These are phyloP conservation scores for Ochropleura leucogaster DNA, from an alignment of 2,888 invertebrate species.

Conservation along the genomic window DNA sequence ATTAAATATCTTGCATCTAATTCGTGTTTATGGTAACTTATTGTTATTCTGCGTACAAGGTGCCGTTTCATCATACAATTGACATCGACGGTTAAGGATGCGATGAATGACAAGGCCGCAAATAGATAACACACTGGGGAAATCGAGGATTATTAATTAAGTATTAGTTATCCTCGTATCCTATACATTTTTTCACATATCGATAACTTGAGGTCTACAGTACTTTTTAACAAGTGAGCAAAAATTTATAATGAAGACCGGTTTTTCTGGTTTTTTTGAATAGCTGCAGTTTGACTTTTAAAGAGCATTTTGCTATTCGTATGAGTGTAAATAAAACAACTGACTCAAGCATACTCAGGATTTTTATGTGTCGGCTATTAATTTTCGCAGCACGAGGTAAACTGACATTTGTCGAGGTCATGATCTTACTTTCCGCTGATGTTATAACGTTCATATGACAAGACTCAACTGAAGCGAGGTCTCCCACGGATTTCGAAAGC, in stretches of 20 bases:
- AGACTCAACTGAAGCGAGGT: conserved; percentile 45
- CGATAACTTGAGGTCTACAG: neutral
- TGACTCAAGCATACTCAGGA: conserved; percentile 12
- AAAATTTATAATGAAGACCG: neutral
- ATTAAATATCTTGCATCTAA: conserved; percentile 62
- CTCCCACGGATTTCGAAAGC: conserved; percentile 75
- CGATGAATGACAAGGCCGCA: conserved; percentile 67
- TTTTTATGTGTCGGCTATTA: conserved; percentile 34
- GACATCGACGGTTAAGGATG: conserved; percentile 70
- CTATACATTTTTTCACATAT: conserved; percentile 2
- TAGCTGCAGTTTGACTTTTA: conserved; percentile 32
- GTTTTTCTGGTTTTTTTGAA: conserved; percentile 18
- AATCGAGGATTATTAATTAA: conserved; percentile 35
- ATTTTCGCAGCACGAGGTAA: conserved; percentile 34
- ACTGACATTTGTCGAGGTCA: conserved; percentile 42
- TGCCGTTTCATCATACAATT: conserved; percentile 73
- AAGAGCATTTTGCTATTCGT: conserved; percentile 26
- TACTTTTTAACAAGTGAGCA: conserved; percentile 1
- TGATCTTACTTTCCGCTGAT: conserved; percentile 34
- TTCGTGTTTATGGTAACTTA: conserved; percentile 65
- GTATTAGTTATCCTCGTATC: conserved; percentile 14
- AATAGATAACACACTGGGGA: conserved; percentile 50
- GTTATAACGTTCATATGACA: conserved; percentile 49
- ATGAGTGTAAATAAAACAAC: conserved; percentile 44
- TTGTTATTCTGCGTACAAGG: conserved; percentile 71